Base-by-base conservation (phyloP, 2,888 invertebrate species). In the Amblyteles armatorius region DNA sequence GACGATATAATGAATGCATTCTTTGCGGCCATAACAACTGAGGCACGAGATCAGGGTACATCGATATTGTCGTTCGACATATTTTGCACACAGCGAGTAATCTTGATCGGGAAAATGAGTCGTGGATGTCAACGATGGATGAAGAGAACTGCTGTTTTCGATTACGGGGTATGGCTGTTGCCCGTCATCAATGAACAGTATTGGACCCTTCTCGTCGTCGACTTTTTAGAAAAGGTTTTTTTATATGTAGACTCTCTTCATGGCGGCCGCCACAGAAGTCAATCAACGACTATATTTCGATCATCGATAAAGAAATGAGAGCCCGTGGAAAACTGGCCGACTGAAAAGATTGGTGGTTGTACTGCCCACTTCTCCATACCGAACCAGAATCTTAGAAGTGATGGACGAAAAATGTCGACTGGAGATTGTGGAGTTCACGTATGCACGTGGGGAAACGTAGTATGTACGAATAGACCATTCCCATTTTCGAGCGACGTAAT, bases 1-100 rank as follows among this genome's bases (percentile, higher is more conserved):
- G 73, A 73, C 60, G 44, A 57, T n/a, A 57, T 73, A 5, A 22
- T 73, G 9, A 73, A 73, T 40, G 33, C 57, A 5, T 73, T 73
- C 19, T 55, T 60, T 4, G 57, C 57, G 16, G 19, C 60, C 2
- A 19, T 57, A 48, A 26, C 26, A 5, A 26, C 26, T 3, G 60
- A 55, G 16, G 33, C 57, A 26, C 73, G 73, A 33, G 33, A n/a
- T 1, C n/a, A 40, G 5, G 60, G 73, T 16, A 1, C 6, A 22
- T 36, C 36, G n/a, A 73, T 60, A 29, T 16, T 73, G 4, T 26
- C 60, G 1, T 73, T 73, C 50, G 22, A 60, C 29, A 48, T 40
- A 33, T 40, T 60, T 13, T 33, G n/a, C 19, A 40, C 44, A 4
- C n/a, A 36, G 1, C 36, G 55, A 13, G 57, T 60, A 0, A 44